These are phyloP conservation scores for Centropus unirufus DNA, from an alignment of 2,113 vertebrate species.

Conservation along the genomic window DNA sequence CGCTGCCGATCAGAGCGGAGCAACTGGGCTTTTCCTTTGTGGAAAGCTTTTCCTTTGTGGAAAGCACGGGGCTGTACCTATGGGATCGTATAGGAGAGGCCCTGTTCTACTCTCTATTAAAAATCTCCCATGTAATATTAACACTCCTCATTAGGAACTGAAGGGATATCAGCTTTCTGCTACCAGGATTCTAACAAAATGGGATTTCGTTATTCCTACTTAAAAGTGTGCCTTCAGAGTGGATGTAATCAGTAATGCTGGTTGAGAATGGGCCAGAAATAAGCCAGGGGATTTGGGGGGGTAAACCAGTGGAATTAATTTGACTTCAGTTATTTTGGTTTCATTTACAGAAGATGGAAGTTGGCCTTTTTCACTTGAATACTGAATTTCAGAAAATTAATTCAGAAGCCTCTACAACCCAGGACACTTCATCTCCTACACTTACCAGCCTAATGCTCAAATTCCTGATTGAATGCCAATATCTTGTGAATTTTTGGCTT, in stretches of 20 bases:
- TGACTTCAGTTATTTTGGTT: slow-evolving; percentile 12
- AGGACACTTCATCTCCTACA: neutral
- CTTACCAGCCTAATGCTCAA: neutral
- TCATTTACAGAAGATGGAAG: neutral
- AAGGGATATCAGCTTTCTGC: neutral
- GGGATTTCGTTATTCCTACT: neutral
- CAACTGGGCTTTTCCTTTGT: neutral
- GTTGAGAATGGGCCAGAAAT: neutral
- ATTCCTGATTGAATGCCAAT: slow-evolving; percentile 24
- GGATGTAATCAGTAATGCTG: neutral
- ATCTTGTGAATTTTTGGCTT: slow-evolving; percentile 47
- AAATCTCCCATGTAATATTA: neutral
- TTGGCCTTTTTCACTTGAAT: neutral
- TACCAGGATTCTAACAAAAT: neutral
- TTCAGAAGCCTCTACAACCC: neutral
- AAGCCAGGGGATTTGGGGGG: neutral
- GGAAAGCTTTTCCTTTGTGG: neutral
- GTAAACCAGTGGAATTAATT: neutral
- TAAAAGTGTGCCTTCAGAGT: neutral
- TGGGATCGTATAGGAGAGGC: neutral
- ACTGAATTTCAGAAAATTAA: neutral
- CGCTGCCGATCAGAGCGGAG: neutral
- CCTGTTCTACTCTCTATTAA: neutral
- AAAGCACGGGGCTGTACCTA: neutral
- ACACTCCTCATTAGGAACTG: neutral